Evolutionary conservation across 2,797 vertebrate species (phyloP).

Genomic region (Chlorospingus flavigularis): DNA sequence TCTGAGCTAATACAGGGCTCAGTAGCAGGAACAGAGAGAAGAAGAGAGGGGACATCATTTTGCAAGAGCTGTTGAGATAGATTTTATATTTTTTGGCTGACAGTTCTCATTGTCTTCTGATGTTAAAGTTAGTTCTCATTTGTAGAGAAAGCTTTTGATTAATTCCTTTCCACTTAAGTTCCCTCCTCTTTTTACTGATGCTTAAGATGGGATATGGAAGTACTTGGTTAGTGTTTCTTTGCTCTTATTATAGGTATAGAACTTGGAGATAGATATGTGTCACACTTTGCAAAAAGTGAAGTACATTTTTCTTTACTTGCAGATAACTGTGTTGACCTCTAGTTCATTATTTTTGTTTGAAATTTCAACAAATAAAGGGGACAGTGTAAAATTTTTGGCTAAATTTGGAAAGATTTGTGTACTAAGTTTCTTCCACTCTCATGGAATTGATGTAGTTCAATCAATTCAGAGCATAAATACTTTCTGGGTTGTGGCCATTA

Average conservation of each 20-base stretch:
- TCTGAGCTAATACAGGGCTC: background rate
- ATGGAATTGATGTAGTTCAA: background rate
- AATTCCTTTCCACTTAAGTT: background rate
- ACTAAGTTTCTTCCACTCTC: background rate
- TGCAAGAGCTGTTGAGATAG: background rate
- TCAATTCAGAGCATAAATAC: background rate
- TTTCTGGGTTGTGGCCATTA: background rate
- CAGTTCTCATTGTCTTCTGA: background rate
- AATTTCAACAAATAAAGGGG: background rate
- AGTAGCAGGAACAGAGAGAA: background rate
- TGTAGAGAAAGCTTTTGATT: background rate
- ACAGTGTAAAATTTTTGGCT: background rate
- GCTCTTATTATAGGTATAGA: background rate
- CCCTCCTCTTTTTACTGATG: background rate
- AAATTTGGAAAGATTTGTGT: background rate
- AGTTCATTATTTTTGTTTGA: background rate
- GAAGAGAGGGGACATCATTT: background rate
- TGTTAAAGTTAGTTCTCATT: background rate
- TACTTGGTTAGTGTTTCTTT: background rate
- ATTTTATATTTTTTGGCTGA: background rate
- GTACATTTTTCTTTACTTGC: background rate
- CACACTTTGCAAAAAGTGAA: background rate
- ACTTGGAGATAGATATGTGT: background rate
- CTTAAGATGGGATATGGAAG: background rate
- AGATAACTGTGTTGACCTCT: background rate